phyloP scores from a whole-genome alignment of 2,797 vertebrate genomes.

The Hylomyscus alleni region DNA sequence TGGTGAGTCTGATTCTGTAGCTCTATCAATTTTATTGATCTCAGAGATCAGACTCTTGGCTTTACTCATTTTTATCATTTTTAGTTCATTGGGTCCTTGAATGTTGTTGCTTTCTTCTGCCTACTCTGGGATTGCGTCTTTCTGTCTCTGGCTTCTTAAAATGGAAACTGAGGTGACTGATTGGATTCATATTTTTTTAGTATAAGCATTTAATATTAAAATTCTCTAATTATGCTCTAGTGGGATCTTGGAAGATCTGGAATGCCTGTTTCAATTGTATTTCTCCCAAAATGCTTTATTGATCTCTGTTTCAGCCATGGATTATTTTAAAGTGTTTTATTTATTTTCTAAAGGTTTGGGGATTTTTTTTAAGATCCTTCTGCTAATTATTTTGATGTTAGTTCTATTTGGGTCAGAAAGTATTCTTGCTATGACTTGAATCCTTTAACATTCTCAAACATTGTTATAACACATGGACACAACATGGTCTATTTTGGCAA shows the following conservation, averaged over 20 bases:
- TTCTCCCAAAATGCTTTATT: conserved; percentile 27
- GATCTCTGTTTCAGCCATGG: not conserved
- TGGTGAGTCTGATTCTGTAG: not conserved
- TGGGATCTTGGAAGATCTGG: not conserved
- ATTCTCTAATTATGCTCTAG: not conserved
- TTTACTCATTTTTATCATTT: conserved; percentile 54
- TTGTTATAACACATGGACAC: not conserved
- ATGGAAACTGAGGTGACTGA: not conserved
- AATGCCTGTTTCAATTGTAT: not conserved
- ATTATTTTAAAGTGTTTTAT: conserved; percentile 40
- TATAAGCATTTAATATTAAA: conserved; percentile 15
- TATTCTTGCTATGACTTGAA: not conserved
- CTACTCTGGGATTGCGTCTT: conserved; percentile 7
- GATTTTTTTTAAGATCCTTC: conserved; percentile 44
- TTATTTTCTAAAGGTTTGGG: conserved; percentile 40
- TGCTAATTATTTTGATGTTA: conserved; percentile 21
- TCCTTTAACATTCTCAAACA: conserved; percentile 25
- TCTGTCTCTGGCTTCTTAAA: conserved; percentile 38
- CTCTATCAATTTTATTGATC: conserved; percentile 45
- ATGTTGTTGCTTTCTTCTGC: conserved; percentile 32
- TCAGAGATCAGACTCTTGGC: not conserved
- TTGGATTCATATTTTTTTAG: conserved; percentile 17
- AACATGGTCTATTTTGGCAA: not conserved
- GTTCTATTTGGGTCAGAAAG: conserved; percentile 27
- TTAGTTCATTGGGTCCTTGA: not conserved